A percentile compares a stretch with the other conserved stretches of the same genome.
phyloP scores from a whole-genome alignment of 2,797 vertebrate genomes.

The Gymnoscopelus braueri region DNA sequence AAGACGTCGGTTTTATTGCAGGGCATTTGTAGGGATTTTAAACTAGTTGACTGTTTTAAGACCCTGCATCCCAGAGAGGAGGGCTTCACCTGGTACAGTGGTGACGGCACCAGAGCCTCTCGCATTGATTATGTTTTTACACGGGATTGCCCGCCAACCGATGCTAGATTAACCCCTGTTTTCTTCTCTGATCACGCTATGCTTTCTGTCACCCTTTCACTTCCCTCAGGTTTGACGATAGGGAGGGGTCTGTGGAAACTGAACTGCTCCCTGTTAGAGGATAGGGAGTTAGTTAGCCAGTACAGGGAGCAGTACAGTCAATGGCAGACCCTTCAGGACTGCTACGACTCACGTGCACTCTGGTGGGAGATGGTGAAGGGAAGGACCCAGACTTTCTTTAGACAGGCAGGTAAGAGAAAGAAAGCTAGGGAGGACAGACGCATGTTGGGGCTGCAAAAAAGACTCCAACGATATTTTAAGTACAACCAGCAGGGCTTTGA shows the following conservation, averaged over 20 bases:
- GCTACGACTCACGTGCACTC: conserved; percentile 9
- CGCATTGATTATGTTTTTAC: conserved; percentile 20
- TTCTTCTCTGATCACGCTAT: conserved; percentile 14
- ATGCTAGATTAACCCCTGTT: conserved; percentile 19
- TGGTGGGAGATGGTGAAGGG: conserved; percentile 55
- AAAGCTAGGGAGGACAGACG: background rate
- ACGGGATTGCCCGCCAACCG: conserved; percentile 3
- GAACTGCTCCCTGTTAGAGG: too few species aligned
- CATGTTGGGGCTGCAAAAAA: conserved; percentile 50
- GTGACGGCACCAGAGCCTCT: conserved; percentile 35
- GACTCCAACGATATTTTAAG: conserved; percentile 35
- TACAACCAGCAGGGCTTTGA: too few species aligned
- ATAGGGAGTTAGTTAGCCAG: too few species aligned
- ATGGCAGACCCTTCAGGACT: background rate
- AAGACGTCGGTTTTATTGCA: conserved; percentile 22
- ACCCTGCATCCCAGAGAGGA: conserved; percentile 35
- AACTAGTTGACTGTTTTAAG: conserved; percentile 31
- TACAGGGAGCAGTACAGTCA: too few species aligned
- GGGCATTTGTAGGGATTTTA: conserved; percentile 19
- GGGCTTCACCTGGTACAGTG: conserved; percentile 50
- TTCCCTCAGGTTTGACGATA: background rate
- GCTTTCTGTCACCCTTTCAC: conserved; percentile 30
- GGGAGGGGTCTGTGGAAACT: too few species aligned
- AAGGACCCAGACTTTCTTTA: conserved; percentile 40
- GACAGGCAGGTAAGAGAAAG: background rate